These are phyloP conservation scores for Dolomedes plantarius DNA, from an alignment of 2,888 invertebrate species.

Conservation along the genomic window DNA sequence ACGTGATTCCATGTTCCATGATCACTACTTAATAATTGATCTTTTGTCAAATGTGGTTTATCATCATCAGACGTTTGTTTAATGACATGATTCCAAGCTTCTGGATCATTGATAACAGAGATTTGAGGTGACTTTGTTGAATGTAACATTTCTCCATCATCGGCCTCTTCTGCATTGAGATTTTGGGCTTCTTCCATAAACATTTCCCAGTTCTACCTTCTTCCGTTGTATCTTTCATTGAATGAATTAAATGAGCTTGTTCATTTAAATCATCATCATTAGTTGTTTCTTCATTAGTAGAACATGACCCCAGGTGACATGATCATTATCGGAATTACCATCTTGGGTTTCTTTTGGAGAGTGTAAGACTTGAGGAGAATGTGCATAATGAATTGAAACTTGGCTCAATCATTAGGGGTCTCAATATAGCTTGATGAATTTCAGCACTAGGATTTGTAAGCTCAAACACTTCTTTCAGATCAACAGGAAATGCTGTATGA, in stretches of 20 bases:
- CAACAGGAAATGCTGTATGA: slow-evolving; percentile 66
- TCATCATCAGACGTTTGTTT: slow-evolving; percentile 38
- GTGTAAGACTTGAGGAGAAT: slow-evolving; percentile 45
- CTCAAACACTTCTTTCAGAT: slow-evolving; percentile 67
- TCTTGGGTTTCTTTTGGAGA: slow-evolving; percentile 51
- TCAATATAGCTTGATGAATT: slow-evolving; percentile 56
- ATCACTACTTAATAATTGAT: slow-evolving; percentile 31
- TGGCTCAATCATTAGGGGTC: slow-evolving; percentile 28
- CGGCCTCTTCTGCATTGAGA: slow-evolving; percentile 18
- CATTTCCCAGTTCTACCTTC: slow-evolving; percentile 40
- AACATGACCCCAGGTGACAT: slow-evolving; percentile 54
- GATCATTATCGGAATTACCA: slow-evolving; percentile 27
- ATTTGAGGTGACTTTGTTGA: slow-evolving; percentile 44
- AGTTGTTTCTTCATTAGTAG: slow-evolving; percentile 28
- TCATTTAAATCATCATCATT: slow-evolving; percentile 40
- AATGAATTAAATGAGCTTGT: slow-evolving; percentile 14
- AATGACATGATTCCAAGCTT: slow-evolving; percentile 54
- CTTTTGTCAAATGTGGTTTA: slow-evolving; percentile 36
- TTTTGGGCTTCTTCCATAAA: slow-evolving; percentile 50
- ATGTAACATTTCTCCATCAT: slow-evolving; percentile 42
- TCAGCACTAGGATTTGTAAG: slow-evolving; percentile 59
- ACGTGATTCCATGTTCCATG: slow-evolving; percentile 59
- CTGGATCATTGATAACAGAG: slow-evolving; percentile 43
- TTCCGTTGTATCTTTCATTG: slow-evolving; percentile 39
- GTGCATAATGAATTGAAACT: slow-evolving; percentile 40